Percentiles rank a stretch among this genome's conserved stretches.
Evolutionary conservation across 2,113 vertebrate genomes (phyloP).

Genomic region (Microtus ochrogaster): DNA sequence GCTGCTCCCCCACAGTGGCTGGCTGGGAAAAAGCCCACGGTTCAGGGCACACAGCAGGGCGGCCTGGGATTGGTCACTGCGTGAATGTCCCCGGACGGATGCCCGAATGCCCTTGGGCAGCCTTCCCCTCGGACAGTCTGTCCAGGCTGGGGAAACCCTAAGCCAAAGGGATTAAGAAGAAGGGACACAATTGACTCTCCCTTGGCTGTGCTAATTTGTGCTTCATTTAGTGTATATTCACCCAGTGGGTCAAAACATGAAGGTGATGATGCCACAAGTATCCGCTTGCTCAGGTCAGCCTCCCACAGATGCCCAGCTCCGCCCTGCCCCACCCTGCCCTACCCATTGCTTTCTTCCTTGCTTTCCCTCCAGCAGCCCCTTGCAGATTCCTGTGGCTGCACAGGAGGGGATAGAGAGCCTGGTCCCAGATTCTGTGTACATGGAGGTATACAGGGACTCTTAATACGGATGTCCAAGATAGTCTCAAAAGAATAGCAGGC

Average conservation of each 20-base stretch:
- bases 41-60: slow-evolving; percentile 23
- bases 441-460: neutral
- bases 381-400: neutral
- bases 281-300: neutral
- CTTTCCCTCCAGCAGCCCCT: neutral
- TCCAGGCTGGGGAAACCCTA: slow-evolving; percentile 62
- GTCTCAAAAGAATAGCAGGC: neutral
- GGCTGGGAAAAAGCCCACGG: slow-evolving; percentile 41
- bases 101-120: slow-evolving; percentile 76
- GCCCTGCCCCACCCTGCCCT: neutral
- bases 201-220: slow-evolving; percentile 10
- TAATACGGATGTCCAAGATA: rapidly evolving
- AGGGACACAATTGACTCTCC: slow-evolving; percentile 32
- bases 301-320: neutral
- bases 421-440: rapidly evolving
- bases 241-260: neutral
- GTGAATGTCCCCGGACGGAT: slow-evolving; percentile 67
- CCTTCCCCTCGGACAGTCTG: slow-evolving; percentile 61
- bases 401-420: neutral
- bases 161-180: slow-evolving; percentile 79
- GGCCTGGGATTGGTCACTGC: slow-evolving; percentile 68
- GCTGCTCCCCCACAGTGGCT: neutral
- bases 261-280: rapidly evolving
- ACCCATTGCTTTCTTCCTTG: neutral
- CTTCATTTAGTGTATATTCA: neutral